phyloP scores from a whole-genome alignment of 2,888 invertebrate genomes.

The Andricus curvator region DNA sequence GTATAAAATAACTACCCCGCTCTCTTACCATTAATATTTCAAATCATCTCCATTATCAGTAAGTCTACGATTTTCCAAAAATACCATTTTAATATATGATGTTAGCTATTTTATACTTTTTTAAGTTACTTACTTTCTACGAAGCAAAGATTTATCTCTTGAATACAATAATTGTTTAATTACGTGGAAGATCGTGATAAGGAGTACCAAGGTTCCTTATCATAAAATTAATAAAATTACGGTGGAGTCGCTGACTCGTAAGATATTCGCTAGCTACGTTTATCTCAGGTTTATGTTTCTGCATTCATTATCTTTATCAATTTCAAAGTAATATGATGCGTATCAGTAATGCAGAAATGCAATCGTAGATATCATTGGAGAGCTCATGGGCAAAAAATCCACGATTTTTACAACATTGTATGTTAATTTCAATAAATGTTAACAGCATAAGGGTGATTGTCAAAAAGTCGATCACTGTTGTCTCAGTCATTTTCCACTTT shows the following conservation, averaged over 20 bases:
- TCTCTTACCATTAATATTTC: constrained; percentile 6
- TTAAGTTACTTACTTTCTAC: not conserved
- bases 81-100: not conserved
- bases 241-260: not conserved
- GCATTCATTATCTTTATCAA: not conserved
- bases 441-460: too few species aligned
- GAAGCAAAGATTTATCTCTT: not conserved
- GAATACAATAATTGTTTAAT: constrained; percentile 13
- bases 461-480: too few species aligned
- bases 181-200: constrained; percentile 8
- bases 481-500: too few species aligned
- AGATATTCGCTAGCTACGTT: not conserved
- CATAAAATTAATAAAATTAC: constrained; percentile 24
- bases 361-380: not conserved
- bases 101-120: not conserved
- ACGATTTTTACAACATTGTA: too few species aligned
- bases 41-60: constrained; percentile 2
- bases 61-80: not conserved
- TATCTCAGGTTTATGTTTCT: not conserved
- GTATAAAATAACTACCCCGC: not conserved
- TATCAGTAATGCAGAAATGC: not conserved
- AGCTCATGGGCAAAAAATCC: not conserved
- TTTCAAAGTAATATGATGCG: not conserved
- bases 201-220: constrained; percentile 14
- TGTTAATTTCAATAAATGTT: too few species aligned